Conservation (phyloP, 2,888 invertebrate genomes). For the Metacarcinus magister region DNA sequence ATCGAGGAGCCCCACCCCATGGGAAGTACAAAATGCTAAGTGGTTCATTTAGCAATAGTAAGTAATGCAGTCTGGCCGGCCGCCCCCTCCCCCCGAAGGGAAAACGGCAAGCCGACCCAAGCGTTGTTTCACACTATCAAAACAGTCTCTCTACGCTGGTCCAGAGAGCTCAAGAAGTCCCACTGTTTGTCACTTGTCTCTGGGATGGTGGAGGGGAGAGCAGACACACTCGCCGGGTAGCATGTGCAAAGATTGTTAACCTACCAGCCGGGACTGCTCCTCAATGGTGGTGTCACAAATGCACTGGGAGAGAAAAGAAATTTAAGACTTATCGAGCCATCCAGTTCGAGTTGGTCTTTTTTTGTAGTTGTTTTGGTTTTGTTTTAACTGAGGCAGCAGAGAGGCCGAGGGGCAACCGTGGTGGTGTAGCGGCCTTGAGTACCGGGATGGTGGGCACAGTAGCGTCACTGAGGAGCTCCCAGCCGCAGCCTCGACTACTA, state of each 20-base stretch:
- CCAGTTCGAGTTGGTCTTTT: conserved; percentile 62
- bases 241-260: conserved; percentile 76
- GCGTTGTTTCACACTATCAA: conserved; percentile 79
- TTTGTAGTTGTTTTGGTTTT: conserved; percentile 1
- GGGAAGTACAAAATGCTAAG: conserved; percentile 82
- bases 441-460: conserved; percentile 75
- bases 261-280: conserved; percentile 79
- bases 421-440: conserved; percentile 72
- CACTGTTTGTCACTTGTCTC: conserved; percentile 79
- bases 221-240: conserved; percentile 77
- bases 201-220: conserved; percentile 69
- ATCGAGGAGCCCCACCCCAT: conserved; percentile 79
- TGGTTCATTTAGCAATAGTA: conserved; percentile 81
- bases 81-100: conserved; percentile 54
- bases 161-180: conserved; percentile 77
- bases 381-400: conserved; percentile 71
- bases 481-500: conserved; percentile 76
- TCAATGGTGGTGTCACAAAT: conserved; percentile 77
- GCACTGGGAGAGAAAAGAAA: conserved; percentile 70
- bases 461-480: conserved; percentile 79
- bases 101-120: conserved; percentile 78
- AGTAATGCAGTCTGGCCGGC: conserved; percentile 79
- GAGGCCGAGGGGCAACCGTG: conserved; percentile 73
- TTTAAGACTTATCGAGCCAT: conserved; percentile 45
- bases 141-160: conserved; percentile 79